Evolutionary conservation across 2,888 invertebrate species (phyloP), one percentile per base, ranked within the genome.

Genomic region (Eristalinus aeneus): DNA sequence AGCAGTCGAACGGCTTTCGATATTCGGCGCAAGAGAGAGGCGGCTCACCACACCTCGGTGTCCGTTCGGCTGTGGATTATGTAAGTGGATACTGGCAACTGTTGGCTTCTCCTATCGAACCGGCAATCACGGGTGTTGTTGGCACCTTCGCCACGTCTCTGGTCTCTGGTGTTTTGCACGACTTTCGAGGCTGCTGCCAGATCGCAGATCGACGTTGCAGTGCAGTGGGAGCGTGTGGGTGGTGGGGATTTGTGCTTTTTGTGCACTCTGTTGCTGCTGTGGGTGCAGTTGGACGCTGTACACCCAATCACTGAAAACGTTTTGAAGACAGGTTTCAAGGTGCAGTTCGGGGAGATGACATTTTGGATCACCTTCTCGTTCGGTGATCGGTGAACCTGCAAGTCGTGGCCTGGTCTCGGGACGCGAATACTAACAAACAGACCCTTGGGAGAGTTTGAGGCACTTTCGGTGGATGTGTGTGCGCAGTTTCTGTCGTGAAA

Each of bases 1-100:
- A 16, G 53, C 63, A 31, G 63, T 63, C 56, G 56, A 69, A 77
- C 69, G 22, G 68, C 76, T 77, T 77, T 77, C 76, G 39, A 54
- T 77, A 69, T 77, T 32, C 56, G 20, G 22, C 54, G 22, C 56
- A 1, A 1, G 56, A n/a, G 69, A 31, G 36, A 56, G 56, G 69
- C 36, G 56, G 36, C 23, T 27, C 27, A 69, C 76, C 76, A 54
- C 76, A 77, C 76, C 76, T 69, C 54, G 53, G 61, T 54, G 16
- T 76, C 39, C 32, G 12, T 27, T 60, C 64, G 27, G 12, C 27
- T 16, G 64, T 27, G 64, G 39, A 36, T 65, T 75, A 75, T 60
- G 23, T 67, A 67, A 75, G 46, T 46, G 39, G 39, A 16, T 16
- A 72, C n/a, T 22, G 20, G 2, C 27, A 27, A 27, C n/a, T 8